phyloP scores from a whole-genome alignment of 2,113 vertebrate species.

The Lophotis ruficrista region DNA sequence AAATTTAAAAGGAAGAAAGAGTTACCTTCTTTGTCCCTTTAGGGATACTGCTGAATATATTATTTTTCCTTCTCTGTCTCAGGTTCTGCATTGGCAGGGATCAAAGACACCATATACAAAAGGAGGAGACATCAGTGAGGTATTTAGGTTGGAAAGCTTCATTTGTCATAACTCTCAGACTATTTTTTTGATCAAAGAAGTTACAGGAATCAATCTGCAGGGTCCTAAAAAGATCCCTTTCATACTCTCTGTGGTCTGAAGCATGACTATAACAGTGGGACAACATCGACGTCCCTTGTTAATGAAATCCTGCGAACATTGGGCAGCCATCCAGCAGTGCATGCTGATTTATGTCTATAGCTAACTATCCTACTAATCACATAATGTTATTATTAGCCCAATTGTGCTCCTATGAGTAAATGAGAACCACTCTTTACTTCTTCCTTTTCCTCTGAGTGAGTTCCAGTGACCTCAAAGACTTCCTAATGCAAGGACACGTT shows the following conservation, averaged over 20 bases:
- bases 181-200: not conserved
- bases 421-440: not conserved
- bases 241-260: not conserved
- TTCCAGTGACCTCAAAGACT: not conserved
- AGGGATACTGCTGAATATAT: not conserved
- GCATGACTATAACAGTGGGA: not conserved
- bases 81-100: not conserved
- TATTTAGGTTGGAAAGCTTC: not conserved
- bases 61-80: not conserved
- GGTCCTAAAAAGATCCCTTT: not conserved
- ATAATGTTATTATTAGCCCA: not conserved
- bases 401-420: not conserved
- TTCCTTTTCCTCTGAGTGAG: not conserved
- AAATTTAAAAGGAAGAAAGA: not conserved
- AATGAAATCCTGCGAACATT: not conserved
- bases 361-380: not conserved
- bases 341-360: not conserved
- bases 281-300: not conserved
- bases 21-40: not conserved
- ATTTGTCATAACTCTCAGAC: not conserved
- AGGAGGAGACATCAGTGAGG: not conserved
- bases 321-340: not conserved
- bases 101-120: not conserved
- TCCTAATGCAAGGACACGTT: not conserved
- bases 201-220: not conserved